Evolutionary conservation across 2,888 invertebrate species (phyloP).

Genomic region (Drosophila bunnanda): DNA sequence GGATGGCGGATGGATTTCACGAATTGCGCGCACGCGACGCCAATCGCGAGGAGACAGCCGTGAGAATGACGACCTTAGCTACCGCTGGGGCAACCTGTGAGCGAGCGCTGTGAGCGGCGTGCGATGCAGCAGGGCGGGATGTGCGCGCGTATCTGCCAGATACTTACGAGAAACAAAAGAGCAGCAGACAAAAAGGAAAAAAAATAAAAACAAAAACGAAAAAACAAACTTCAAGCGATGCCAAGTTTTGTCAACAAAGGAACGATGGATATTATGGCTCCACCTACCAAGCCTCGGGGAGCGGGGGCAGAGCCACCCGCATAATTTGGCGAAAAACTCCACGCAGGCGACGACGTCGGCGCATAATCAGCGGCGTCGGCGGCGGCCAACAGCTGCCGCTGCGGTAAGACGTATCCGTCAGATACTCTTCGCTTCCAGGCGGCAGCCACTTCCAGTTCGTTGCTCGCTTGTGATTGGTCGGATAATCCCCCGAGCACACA

Average conservation of each 20-base stretch:
- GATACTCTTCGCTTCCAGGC: constrained; percentile 52
- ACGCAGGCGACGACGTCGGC: constrained; percentile 46
- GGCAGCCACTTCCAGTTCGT: constrained; percentile 55
- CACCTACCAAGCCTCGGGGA: constrained; percentile 76
- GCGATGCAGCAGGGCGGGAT: constrained; percentile 67
- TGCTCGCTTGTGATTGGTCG: constrained; percentile 63
- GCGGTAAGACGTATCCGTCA: constrained; percentile 58
- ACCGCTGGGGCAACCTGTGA: constrained; percentile 74
- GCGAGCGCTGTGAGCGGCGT: constrained; percentile 39
- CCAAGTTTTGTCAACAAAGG: constrained; percentile 77
- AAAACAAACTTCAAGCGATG: constrained; percentile 57
- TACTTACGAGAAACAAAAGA: constrained; percentile 50
- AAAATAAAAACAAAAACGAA: constrained; percentile 1
- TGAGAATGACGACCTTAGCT: constrained; percentile 72
- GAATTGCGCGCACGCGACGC: constrained; percentile 45
- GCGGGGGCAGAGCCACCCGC: constrained; percentile 69
- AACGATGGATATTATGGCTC: constrained; percentile 72
- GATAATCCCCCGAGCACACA: constrained; percentile 58
- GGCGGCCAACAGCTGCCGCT: constrained; percentile 37
- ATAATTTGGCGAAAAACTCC: constrained; percentile 80
- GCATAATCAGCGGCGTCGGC: constrained; percentile 41
- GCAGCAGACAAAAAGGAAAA: constrained; percentile 38
- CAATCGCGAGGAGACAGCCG: constrained; percentile 30
- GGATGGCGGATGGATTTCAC: constrained; percentile 27
- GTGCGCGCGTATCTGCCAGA: constrained; percentile 78